phyloP scores from a whole-genome alignment of 2,113 vertebrate genomes.

The Maccullochella peelii region DNA sequence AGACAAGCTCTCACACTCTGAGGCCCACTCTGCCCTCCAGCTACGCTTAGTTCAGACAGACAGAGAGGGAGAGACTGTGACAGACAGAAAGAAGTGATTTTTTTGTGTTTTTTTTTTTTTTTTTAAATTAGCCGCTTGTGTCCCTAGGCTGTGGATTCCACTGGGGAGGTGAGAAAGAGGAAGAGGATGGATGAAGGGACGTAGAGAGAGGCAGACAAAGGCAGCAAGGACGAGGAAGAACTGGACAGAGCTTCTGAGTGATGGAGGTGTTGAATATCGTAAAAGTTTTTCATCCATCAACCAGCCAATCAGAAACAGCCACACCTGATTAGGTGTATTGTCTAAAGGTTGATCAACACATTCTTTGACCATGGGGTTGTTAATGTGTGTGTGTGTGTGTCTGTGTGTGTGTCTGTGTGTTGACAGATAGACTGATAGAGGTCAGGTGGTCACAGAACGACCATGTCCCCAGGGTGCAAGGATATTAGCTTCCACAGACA shows the following conservation, averaged over 20 bases:
- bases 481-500: constrained; percentile 80
- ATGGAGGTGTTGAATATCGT: neutral
- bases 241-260: constrained; percentile 24
- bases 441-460: constrained; percentile 75
- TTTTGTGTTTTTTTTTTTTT: constrained; percentile 55
- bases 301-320: neutral
- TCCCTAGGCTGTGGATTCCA: constrained; percentile 84
- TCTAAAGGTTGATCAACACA: constrained; percentile 30
- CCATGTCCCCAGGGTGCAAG: constrained; percentile 69
- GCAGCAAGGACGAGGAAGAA: constrained; percentile 29
- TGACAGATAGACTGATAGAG: constrained; percentile 76
- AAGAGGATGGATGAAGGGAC: constrained; percentile 51
- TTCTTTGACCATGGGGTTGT: constrained; percentile 8
- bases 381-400: constrained; percentile 18
- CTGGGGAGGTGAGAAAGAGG: constrained; percentile 71
- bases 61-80: constrained; percentile 76
- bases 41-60: constrained; percentile 83
- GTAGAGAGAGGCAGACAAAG: constrained; percentile 48
- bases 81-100: constrained; percentile 74
- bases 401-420: constrained; percentile 48
- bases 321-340: constrained; percentile 8
- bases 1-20: constrained; percentile 81
- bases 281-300: constrained; percentile 26
- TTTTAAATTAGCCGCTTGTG: constrained; percentile 82
- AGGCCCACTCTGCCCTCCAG: constrained; percentile 81